phyloP scores from a whole-genome alignment of 1,140 invertebrate species.

The Dufourea novaeangliae region DNA sequence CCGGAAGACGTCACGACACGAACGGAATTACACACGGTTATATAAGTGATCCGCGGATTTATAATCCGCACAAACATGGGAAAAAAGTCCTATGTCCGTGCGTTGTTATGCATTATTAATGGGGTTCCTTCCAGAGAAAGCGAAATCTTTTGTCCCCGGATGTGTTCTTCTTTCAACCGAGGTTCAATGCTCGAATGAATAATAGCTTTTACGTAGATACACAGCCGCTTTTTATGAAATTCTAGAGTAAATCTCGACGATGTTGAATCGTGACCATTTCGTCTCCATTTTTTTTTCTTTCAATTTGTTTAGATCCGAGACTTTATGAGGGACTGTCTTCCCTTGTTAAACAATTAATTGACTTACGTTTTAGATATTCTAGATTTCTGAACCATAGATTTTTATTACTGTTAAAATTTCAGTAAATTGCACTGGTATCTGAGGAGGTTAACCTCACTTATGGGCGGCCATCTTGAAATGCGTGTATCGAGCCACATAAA shows the following conservation, averaged over 20 bases:
- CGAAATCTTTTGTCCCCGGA: constrained; percentile 1
- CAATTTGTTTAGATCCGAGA: too few species aligned
- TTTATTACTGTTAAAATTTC: too few species aligned
- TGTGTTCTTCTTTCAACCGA: background rate
- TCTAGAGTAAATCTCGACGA: too few species aligned
- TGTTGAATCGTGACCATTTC: too few species aligned
- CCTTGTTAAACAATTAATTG: too few species aligned
- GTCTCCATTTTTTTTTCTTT: too few species aligned
- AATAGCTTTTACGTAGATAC: too few species aligned
- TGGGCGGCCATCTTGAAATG: background rate
- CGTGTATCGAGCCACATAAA: background rate
- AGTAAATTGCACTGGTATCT: too few species aligned
- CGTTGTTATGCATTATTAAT: constrained; percentile 35
- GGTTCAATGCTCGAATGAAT: background rate
- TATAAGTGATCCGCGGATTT: constrained; percentile 26
- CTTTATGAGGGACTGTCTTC: too few species aligned
- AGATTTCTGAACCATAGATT: too few species aligned
- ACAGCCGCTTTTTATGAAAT: too few species aligned
- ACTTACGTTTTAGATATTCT: too few species aligned
- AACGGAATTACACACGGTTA: constrained; percentile 7
- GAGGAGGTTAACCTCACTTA: background rate
- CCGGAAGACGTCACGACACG: background rate
- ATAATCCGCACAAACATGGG: constrained; percentile 6
- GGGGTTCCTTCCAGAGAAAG: constrained; percentile 17
- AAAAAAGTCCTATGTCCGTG: background rate